Conservation (phyloP, 2,113 vertebrate species). For the Paraplagusia blochii region DNA sequence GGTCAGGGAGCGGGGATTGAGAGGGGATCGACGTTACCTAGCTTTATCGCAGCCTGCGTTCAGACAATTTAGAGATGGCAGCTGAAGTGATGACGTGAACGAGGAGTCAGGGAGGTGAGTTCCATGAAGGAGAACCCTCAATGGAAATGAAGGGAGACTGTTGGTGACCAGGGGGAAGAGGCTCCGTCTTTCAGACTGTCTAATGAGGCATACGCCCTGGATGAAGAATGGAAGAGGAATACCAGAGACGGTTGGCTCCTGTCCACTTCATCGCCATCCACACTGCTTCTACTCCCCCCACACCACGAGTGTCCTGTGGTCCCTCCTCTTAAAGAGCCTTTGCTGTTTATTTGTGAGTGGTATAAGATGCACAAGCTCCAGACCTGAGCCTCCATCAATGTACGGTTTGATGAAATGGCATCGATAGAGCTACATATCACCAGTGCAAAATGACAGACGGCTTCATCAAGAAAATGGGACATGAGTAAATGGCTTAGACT, state of each 20-base stretch:
- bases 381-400: constrained; percentile 16
- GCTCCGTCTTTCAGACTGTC: constrained; percentile 73
- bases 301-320: constrained; percentile 42
- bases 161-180: constrained; percentile 66
- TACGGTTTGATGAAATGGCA: constrained; percentile 49
- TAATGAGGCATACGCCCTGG: constrained; percentile 76
- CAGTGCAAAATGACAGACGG: constrained; percentile 21
- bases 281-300: constrained; percentile 49
- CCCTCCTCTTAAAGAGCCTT: constrained; percentile 73
- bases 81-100: constrained; percentile 45
- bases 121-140: constrained; percentile 56
- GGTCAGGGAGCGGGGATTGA: neutral
- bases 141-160: constrained; percentile 56
- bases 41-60: constrained; percentile 76
- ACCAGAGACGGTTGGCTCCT: constrained; percentile 56
- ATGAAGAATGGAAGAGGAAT: constrained; percentile 69
- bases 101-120: constrained; percentile 49
- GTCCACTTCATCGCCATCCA: constrained; percentile 32
- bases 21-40: constrained; percentile 66
- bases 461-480: constrained; percentile 40
- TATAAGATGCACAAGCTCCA: constrained; percentile 24
- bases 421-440: constrained; percentile 21
- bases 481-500: constrained; percentile 22
- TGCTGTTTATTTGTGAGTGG: constrained; percentile 53
- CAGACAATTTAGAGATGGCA: constrained; percentile 73